Evolutionary conservation across 2,888 invertebrate species (phyloP).

Genomic region (Drosophila eohydei): DNA sequence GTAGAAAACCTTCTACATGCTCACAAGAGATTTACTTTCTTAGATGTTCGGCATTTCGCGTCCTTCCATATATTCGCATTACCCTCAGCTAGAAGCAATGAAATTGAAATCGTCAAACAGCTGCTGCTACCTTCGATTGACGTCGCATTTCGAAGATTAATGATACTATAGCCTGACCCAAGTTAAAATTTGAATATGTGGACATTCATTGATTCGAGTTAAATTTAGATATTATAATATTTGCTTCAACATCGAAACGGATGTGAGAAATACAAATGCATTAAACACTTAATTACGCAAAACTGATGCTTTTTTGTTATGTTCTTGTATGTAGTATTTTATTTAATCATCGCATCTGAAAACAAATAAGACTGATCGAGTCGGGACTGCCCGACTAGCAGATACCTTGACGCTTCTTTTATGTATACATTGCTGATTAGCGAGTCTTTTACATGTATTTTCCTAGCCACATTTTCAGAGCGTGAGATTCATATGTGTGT

Average conservation of each 20-base stretch:
- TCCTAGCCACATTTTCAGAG: too few species aligned
- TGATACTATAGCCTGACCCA: slow-evolving; percentile 38
- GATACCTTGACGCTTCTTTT: too few species aligned
- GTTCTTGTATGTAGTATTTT: too few species aligned
- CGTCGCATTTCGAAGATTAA: slow-evolving; percentile 49
- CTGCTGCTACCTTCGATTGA: slow-evolving; percentile 31
- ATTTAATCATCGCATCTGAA: background rate
- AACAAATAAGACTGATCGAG: background rate
- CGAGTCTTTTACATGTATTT: too few species aligned
- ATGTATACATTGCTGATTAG: too few species aligned
- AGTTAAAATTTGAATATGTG: slow-evolving; percentile 15
- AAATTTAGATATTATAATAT: slow-evolving; percentile 48
- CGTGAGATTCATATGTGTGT: too few species aligned
- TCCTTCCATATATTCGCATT: slow-evolving; percentile 4
- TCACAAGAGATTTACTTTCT: slow-evolving; percentile 61
- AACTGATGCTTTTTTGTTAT: background rate
- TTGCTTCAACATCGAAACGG: slow-evolving; percentile 28
- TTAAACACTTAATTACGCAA: background rate
- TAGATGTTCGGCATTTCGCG: slow-evolving; percentile 15
- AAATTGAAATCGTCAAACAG: slow-evolving; percentile 34
- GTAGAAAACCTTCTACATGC: slow-evolving; percentile 11
- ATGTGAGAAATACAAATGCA: slow-evolving; percentile 24
- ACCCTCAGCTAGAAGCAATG: slow-evolving; percentile 14
- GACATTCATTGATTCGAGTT: slow-evolving; percentile 15
- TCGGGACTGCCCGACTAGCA: too few species aligned